Percentiles rank a stretch among this genome's conserved stretches.
Conservation (phyloP, 2,797 vertebrate genomes). For the Brachyalestes nurse region DNA sequence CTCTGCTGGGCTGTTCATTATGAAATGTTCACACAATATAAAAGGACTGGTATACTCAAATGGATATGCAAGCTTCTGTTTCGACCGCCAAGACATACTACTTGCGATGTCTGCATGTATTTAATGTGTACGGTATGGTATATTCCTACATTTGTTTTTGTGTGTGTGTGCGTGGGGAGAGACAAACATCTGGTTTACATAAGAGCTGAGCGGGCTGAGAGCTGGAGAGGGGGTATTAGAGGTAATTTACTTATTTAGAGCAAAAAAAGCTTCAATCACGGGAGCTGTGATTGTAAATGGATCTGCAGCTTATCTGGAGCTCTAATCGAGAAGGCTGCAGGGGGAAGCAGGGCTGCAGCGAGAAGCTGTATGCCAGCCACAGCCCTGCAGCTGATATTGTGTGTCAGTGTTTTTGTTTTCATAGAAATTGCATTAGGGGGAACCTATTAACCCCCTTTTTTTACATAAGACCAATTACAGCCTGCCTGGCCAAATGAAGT, state of each 20-base stretch:
- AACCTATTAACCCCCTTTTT: slow-evolving; percentile 54
- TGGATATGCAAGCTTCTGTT: no score
- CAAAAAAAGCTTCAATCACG: slow-evolving; percentile 85
- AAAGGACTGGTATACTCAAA: no score
- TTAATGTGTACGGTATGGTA: not conserved
- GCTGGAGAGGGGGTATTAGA: slow-evolving; percentile 92
- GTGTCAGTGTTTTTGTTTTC: slow-evolving; percentile 54
- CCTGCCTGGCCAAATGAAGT: slow-evolving; percentile 60
- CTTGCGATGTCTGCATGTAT: not conserved
- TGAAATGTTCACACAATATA: no score
- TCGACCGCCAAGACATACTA: no score
- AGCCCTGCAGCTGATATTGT: slow-evolving; percentile 30
- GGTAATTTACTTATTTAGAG: slow-evolving; percentile 94
- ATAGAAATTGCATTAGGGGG: slow-evolving; percentile 70
- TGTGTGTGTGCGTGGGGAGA: slow-evolving; percentile 43
- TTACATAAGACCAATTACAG: slow-evolving; percentile 64
- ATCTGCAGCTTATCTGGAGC: slow-evolving; percentile 76
- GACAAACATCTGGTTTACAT: slow-evolving; percentile 89
- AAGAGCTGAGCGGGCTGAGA: slow-evolving; percentile 85
- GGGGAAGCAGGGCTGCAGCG: slow-evolving; percentile 67
- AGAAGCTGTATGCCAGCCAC: not conserved
- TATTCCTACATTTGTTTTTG: not conserved
- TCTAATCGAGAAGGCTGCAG: slow-evolving; percentile 70
- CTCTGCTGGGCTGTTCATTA: no score
- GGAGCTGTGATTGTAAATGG: slow-evolving; percentile 87